Base-by-base conservation (phyloP, 2,797 vertebrate species). In the Molossus molossus region DNA sequence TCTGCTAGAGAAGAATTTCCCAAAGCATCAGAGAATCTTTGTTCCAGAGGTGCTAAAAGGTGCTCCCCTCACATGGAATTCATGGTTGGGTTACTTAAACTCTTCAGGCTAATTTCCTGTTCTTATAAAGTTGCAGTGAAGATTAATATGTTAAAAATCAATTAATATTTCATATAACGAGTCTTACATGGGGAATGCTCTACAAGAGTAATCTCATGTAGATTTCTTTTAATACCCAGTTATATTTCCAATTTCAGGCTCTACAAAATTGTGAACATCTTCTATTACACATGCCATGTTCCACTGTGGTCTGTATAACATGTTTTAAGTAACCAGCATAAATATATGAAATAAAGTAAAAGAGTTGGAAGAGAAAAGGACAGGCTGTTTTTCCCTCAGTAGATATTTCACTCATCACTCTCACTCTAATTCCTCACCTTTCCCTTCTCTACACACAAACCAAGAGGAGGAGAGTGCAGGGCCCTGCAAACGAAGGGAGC, bases 311-410 rank as follows among this genome's bases (percentile, higher is more conserved):
- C 33, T 77, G 13, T 70, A 76, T 80, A 50, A 77, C 29, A 65
- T 88, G 20, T 79, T 86, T 69, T n/a, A 83, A 80, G n/a, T 92
- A 79, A 57, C 29, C 53, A 60, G 25, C 11, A 64, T 40, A 84
- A 65, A 81, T n/a, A 15, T 40, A 67, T 75, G n/a, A 93, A 86
- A 80, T 70, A 92, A 84, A 67, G 84, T 65, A 53, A 90, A 80
- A 57, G 21, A 37, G 9, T 67, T 84, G 10, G 20, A 88, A 85
- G 67, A 69, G 48, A 72, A 79, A 88, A n/a, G 11, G 37, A 70
- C 65, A 8, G 6, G 57, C 69, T 40, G 10, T 37, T 29, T 67
- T 77, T 83, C 70, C 33, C 10, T 18, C 25, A 45, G 25, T 6
- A 57, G 23, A 25, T n/a, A 14, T 23, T 90, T 3, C 6, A 8